phyloP scores from a whole-genome alignment of 1,140 invertebrate species.

The Drosophila navojoa region DNA sequence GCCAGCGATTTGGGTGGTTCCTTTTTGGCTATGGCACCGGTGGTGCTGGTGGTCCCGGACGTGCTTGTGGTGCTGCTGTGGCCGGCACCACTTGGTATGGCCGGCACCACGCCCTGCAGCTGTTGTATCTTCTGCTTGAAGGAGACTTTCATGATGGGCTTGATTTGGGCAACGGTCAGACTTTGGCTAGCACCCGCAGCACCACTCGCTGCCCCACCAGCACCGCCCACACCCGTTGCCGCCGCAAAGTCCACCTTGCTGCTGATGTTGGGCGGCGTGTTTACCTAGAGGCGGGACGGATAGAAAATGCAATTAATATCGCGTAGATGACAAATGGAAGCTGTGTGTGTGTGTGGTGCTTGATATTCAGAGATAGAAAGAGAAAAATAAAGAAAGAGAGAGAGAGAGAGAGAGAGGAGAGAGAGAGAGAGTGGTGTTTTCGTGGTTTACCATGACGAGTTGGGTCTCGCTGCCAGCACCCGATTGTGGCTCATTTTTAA shows the following conservation, averaged over 20 bases:
- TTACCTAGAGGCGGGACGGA: slow-evolving; percentile 32
- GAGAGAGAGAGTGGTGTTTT: slow-evolving; percentile 18
- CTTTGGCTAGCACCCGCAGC: slow-evolving; percentile 27
- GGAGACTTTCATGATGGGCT: slow-evolving; percentile 78
- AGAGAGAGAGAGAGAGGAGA: slow-evolving; percentile 4
- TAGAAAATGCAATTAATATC: not conserved
- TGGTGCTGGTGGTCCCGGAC: slow-evolving; percentile 21
- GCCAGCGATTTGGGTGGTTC: slow-evolving; percentile 70
- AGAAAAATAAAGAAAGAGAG: not conserved
- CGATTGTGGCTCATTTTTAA: slow-evolving; percentile 89
- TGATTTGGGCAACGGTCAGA: slow-evolving; percentile 63
- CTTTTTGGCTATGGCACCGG: slow-evolving; percentile 67
- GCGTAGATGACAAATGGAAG: not conserved
- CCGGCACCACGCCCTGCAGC: slow-evolving; percentile 42
- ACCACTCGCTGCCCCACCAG: not conserved
- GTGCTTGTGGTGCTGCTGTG: slow-evolving; percentile 16
- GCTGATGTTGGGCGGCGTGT: slow-evolving; percentile 67
- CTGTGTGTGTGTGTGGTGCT: not conserved
- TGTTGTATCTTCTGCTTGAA: slow-evolving; percentile 79
- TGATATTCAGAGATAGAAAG: not conserved
- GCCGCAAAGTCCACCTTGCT: slow-evolving; percentile 61
- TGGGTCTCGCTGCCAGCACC: slow-evolving; percentile 58
- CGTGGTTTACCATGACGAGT: slow-evolving; percentile 72
- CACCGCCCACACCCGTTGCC: not conserved
- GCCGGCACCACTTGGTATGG: not conserved